Evolutionary conservation across 2,113 vertebrate genomes (phyloP).

Genomic region (Psophia crepitans): DNA sequence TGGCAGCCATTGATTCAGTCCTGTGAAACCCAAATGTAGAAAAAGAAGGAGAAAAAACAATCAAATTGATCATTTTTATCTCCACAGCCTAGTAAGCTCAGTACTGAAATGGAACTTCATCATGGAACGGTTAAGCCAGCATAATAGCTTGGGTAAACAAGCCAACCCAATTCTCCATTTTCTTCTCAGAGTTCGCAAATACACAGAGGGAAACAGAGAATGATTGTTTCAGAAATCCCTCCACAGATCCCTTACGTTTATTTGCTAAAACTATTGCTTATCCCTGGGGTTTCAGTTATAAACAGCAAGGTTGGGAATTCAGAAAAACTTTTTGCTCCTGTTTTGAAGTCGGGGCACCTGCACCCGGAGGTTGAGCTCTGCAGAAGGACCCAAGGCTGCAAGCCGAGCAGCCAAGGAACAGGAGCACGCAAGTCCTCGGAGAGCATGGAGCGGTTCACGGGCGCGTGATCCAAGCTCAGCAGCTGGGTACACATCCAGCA

Average conservation of each 20-base stretch:
- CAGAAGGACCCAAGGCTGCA: not conserved
- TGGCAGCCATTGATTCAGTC: not conserved
- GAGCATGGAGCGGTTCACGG: not conserved
- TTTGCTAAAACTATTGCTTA: not conserved
- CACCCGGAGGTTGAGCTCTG: not conserved
- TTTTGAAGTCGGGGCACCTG: not conserved
- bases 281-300: not conserved
- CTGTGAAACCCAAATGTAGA: not conserved
- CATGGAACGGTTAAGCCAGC: not conserved
- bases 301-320: not conserved
- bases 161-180: not conserved
- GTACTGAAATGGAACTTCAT: constrained; percentile 28
- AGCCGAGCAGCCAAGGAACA: not conserved
- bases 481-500: rapidly evolving
- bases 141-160: constrained; percentile 32
- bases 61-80: constrained; percentile 2
- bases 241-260: not conserved
- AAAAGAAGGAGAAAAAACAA: not conserved
- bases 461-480: not conserved
- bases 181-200: not conserved
- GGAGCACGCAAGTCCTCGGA: rapidly evolving
- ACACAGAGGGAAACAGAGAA: constrained; percentile 27
- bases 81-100: not conserved
- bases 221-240: constrained; percentile 13
- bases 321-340: not conserved